Base-by-base conservation (phyloP, 2,797 vertebrate species). In the Accipiter minullus region DNA sequence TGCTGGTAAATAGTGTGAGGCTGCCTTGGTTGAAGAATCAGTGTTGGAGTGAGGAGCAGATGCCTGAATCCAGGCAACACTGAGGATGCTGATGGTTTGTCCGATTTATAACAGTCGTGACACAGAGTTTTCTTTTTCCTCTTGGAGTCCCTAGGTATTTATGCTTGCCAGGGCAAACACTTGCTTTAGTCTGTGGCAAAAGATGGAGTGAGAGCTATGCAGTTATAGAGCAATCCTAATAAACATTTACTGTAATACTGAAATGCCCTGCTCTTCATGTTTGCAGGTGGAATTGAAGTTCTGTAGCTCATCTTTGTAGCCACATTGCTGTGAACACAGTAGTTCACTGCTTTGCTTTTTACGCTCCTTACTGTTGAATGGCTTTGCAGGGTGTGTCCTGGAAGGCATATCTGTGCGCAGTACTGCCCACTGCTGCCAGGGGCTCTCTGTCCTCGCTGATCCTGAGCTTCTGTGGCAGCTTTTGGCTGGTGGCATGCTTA, bases 291-390 rank as follows among this genome's bases (percentile, higher is more conserved):
- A 34, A 34, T 75, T 77, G 56, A 42, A 69, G 20, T 74, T 31
- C 20, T 0, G 2, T 45, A 53, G 25, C 20, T 58, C 2, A 2
- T 67, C 18, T n/a, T 59, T 80, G 22, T 26, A 89, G 27, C 34
- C 0, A 1, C 3, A 0, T 40, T 18, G 23, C 50, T 85, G 32
- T 71, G 62, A 73, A 48, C 1, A 1, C 12, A 17, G 7, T 8
- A 29, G 38, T 21, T 75, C 42, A 8, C 20, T 0, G 4, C 64
- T 77, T 53, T n/a, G 23, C 15, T 45, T 84, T 44, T 50, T 58
- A 0, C 0, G 0, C 32, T 44, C n/a, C 2, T 80, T 82, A 32
- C 60, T 32, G 27, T 6, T 6, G 32, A 50, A 11, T 17, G 36
- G 19, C 48, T 74, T 40, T 58, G 68, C 0, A 0, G 10, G 6